phyloP scores from a whole-genome alignment of 1,140 invertebrate genomes.

The Aphidius gifuensis region DNA sequence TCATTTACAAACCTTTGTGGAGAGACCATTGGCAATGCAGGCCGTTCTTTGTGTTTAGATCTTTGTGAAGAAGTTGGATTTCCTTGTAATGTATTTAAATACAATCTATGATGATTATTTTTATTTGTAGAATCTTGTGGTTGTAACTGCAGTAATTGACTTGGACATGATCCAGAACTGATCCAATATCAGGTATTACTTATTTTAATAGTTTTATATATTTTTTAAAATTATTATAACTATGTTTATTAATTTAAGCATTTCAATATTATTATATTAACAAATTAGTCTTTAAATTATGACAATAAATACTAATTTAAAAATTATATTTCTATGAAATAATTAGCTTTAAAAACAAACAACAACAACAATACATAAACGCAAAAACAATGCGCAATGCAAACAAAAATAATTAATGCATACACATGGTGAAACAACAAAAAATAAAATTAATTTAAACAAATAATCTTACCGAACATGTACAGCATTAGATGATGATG shows the following conservation, averaged over 20 bases:
- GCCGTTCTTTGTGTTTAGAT: conserved; percentile 59
- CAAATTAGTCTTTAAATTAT: too few relatives aligned
- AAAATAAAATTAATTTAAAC: conserved; percentile 7
- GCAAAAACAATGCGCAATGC: conserved; percentile 24
- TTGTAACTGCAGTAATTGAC: conserved; percentile 70
- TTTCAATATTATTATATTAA: too few relatives aligned
- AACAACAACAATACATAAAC: conserved; percentile 3
- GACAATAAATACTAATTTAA: too few relatives aligned
- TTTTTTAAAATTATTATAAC: too few relatives aligned
- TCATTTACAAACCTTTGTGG: conserved; percentile 51
- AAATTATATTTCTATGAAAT: too few relatives aligned
- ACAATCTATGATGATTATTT: conserved; percentile 48
- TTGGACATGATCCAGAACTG: conserved; percentile 88
- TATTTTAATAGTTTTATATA: too few relatives aligned
- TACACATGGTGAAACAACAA: background rate
- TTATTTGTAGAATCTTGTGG: conserved; percentile 45
- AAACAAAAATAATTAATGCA: conserved; percentile 1
- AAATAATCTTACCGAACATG: conserved; percentile 49
- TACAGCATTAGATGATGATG: conserved; percentile 44
- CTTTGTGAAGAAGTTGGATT: conserved; percentile 52
- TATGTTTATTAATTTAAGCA: too few relatives aligned
- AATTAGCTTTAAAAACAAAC: conserved; percentile 24
- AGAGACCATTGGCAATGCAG: conserved; percentile 52
- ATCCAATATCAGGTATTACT: conserved; percentile 22
- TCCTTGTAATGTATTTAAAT: conserved; percentile 46